Conservation (phyloP, 2,888 invertebrate genomes). For the Agriotes lineatus region DNA sequence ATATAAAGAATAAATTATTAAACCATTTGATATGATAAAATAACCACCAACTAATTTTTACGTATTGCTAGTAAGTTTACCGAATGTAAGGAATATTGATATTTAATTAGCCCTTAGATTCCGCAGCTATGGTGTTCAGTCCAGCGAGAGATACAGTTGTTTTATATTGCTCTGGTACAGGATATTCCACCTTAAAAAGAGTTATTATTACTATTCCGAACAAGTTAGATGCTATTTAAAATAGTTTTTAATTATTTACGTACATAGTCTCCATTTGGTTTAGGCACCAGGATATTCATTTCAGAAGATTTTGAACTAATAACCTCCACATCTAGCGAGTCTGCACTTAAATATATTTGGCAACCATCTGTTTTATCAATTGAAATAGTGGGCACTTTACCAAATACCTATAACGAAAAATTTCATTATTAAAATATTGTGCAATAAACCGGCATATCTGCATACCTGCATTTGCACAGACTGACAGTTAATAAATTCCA, state of each 20-base stretch:
- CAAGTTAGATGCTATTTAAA: too few relatives aligned
- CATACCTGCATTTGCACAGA: constrained; percentile 97
- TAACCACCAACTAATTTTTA: constrained; percentile 37
- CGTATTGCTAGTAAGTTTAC: constrained; percentile 17
- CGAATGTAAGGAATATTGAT: constrained; percentile 11
- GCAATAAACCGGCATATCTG: constrained; percentile 10
- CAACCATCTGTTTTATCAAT: constrained; percentile 99
- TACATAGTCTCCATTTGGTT: constrained; percentile 91
- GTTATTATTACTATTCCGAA: too few relatives aligned
- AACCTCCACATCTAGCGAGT: constrained; percentile 90
- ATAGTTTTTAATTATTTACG: too few relatives aligned
- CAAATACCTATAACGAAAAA: constrained; percentile 78
- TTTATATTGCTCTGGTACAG: constrained; percentile 98
- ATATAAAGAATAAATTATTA: constrained; percentile 23
- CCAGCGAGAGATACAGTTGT: constrained; percentile 75
- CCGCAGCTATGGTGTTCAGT: constrained; percentile 82
- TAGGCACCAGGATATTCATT: constrained; percentile 97
- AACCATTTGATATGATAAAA: constrained; percentile 12
- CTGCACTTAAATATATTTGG: constrained; percentile 94
- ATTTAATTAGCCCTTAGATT: constrained; percentile 79
- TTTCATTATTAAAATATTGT: background rate
- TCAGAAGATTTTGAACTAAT: constrained; percentile 98
- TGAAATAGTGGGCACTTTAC: constrained; percentile 94
- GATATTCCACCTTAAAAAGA: constrained; percentile 83
- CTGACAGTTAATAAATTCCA: constrained; percentile 99